These are phyloP conservation scores for Pseudomyrmex dendroicus DNA, from an alignment of 1,140 invertebrate genomes.

Conservation along the genomic window DNA sequence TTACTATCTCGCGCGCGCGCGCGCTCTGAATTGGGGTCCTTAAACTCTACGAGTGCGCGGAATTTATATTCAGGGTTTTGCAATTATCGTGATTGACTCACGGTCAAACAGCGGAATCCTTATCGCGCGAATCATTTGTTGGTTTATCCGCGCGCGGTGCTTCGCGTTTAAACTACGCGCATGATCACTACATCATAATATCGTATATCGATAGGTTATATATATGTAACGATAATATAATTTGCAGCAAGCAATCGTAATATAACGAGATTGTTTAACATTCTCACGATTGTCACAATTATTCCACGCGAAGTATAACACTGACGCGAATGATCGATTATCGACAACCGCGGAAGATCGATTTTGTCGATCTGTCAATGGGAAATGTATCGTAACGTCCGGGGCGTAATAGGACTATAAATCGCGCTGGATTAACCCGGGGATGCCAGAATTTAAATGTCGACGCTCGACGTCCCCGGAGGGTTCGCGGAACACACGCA, in stretches of 20 bases:
- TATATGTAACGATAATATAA: not conserved
- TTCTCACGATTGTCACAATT: constrained; percentile 13
- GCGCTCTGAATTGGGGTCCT: not conserved
- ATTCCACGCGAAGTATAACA: constrained; percentile 25
- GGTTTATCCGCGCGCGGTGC: not conserved
- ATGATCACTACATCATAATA: not conserved
- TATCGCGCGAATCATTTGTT: constrained; percentile 3
- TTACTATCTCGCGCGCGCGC: not conserved
- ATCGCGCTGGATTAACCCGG: constrained; percentile 64
- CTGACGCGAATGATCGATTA: constrained; percentile 22
- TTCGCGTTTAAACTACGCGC: not conserved
- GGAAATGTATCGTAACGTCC: constrained; percentile 37
- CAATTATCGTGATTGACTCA: constrained; percentile 43
- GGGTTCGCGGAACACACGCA: constrained; percentile 23
- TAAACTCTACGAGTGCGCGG: not conserved
- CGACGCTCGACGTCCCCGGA: constrained; percentile 16
- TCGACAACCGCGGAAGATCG: constrained; percentile 30
- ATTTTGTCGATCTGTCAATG: constrained; percentile 47
- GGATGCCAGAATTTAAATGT: constrained; percentile 68
- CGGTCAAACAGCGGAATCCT: constrained; percentile 5
- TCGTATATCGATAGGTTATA: not conserved
- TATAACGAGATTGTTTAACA: not conserved
- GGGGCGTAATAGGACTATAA: constrained; percentile 58
- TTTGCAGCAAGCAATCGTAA: not conserved
- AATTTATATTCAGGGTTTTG: not conserved